These are phyloP conservation scores for Neostethus bicornis DNA, from an alignment of 2,797 vertebrate genomes.

Conservation along the genomic window DNA sequence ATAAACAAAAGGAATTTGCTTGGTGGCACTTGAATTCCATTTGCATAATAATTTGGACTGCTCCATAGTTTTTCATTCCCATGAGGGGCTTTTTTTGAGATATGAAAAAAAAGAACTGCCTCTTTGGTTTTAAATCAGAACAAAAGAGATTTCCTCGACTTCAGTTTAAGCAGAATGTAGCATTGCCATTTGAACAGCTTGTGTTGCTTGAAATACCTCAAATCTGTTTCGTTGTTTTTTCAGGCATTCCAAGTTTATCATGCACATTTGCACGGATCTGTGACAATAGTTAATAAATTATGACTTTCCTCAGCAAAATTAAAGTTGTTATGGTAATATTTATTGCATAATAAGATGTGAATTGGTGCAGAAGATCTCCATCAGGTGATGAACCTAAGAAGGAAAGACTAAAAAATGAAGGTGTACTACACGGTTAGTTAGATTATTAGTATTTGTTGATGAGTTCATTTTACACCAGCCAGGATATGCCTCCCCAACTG, in stretches of 20 bases:
- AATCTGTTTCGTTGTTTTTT: conserved; percentile 47
- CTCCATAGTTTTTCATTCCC: too few species aligned
- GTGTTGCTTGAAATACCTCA: conserved; percentile 44
- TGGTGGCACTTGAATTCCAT: too few species aligned
- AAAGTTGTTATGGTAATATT: conserved; percentile 68
- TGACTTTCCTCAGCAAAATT: conserved; percentile 44
- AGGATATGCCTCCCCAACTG: too few species aligned
- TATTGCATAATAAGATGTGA: conserved; percentile 39
- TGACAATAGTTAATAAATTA: conserved; percentile 46
- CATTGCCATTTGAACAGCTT: conserved; percentile 38
- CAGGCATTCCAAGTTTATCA: conserved; percentile 46
- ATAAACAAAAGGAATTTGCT: too few species aligned
- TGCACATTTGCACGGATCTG: conserved; percentile 47
- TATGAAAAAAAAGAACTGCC: conserved; percentile 6
- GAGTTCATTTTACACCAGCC: too few species aligned
- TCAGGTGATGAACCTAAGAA: too few species aligned
- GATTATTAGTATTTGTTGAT: too few species aligned
- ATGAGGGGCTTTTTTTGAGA: too few species aligned
- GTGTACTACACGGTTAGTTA: too few species aligned
- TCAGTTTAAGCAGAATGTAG: conserved; percentile 20
- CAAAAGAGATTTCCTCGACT: conserved; percentile 23
- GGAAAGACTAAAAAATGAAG: too few species aligned
- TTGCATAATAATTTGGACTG: too few species aligned
- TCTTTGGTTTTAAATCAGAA: conserved; percentile 31
- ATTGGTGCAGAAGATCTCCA: too few species aligned